Evolutionary conservation across 92 coral and sea anemone species (phyloP), one percentile per base, ranked within the genome.

Genomic region (Porites rus): DNA sequence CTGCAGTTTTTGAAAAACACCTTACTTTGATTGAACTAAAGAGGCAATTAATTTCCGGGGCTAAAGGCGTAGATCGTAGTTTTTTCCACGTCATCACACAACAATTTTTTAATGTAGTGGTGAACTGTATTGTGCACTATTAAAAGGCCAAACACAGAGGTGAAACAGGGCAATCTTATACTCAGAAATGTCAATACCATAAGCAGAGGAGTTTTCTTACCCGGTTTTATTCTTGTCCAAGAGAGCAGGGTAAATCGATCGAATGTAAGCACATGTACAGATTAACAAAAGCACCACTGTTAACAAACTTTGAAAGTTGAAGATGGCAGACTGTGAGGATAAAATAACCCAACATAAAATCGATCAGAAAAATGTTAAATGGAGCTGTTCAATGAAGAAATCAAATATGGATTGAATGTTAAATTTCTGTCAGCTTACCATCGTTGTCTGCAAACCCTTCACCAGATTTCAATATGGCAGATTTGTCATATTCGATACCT

Each of bases 211-310:
- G 24, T 1, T 60, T 62, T 76, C 99, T 75, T 91, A 97, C 99
- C 99, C 99, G 71, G 93, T 92, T 91, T 97, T 97, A 66, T 97
- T 97, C 65, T 93, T 95, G 90, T 97, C 99, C 77, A 97, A 92
- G n/a, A 97, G 70, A 10, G 98, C 86, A 7, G 99, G 99, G 77
- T 94, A 95, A 51, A 97, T 92, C 81, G 98, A 92, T 72, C 99
- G 94, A 22, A 97, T 82, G 75, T 97, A 97, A 0, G 99, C 98
- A 87, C 99, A 97, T 28, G 99, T 94, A 87, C 99, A 97, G 22
- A 97, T 92, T 79, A 97, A 84, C 77, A 97, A 80, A 20, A 97
- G 89, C 19, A 97, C 72, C 54, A 97, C 99, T 6, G 99, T 91
- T 54, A 97, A 76, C 65, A 97, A 76, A 80, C 99, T 97, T 95